Evolutionary conservation across 2,888 invertebrate species (phyloP), one percentile per base, ranked within the genome.

Genomic region (Mellilla xanthometata): DNA sequence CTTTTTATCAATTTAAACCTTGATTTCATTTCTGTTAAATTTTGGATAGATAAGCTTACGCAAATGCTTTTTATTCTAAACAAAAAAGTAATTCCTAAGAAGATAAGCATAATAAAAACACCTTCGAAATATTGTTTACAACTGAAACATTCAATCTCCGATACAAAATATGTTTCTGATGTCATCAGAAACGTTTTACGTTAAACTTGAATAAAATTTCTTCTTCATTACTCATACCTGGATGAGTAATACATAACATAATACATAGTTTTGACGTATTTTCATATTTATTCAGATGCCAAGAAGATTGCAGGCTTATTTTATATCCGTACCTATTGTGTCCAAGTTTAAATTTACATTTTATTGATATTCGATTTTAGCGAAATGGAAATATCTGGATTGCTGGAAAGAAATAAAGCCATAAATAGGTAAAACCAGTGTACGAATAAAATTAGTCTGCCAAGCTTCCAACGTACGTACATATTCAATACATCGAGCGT

Each of bases 221-320:
- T 39, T 12, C 34, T 48, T 33, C 29, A 41, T 47, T 49, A 54
- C 49, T 54, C 46, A 48, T 36, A 33, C 47, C 15, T 33, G 30
- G 24, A 66, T 80, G 79, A 80, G 69, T 77, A 76, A 81, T 75
- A 62, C 57, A 62, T n/a, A n/a, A n/a, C n/a, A 68, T 77, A 76
- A 81, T 75, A 62, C 56, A 81, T 74, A 59, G 58, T 56, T 69
- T 70, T 83, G 82, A 85, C 82, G 84, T 81, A 72, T 70, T 52
- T 68, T 62, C 62, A 57, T 75, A 66, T 81, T 81, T 80, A 61
- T 49, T 67, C 85, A 85, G 79, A 62, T 82, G 82, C 50, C 47
- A 58, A 55, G 39, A 62, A 68, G 64, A 73, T 76, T 72, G 69
- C 67, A 65, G 63, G 76, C 74, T 76, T 46, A 76, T 78, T 78